Base-by-base conservation (phyloP, 2,888 invertebrate species). In the Atrina japonica region DNA sequence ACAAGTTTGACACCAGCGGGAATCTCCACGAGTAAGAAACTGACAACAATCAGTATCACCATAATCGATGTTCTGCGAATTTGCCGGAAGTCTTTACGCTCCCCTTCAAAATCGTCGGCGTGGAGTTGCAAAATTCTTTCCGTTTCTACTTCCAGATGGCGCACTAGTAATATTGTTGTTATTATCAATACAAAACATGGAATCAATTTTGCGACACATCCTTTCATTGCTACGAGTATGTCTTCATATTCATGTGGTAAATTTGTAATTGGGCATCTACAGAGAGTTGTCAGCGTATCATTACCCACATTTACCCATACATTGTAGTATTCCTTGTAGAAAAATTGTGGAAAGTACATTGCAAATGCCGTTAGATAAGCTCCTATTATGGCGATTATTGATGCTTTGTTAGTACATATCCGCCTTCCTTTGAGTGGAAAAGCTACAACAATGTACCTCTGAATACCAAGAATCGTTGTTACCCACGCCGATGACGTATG, bases 401-500 rank as follows among this genome's bases (percentile, higher is more conserved):
- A 60, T 18, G 2, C 30, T 41, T 41, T 55, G 0, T 47, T 18
- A 0, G 56, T 49, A 30, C 50, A 67, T 7, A 52, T 40, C 52
- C 50, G 63, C 55, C 50, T 70, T 56, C 49, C 61, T 25, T 14
- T 53, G 14, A 64, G 70, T 40, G 64, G 55, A 14, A 66, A n/a
- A 1, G 66, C 60, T 1, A 77, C 67, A 9, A 59, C 35, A 7
- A 73, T 50, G 29, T 67, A 70, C 9, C 79, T 56, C n/a, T 79
- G 79, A 16, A 79, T 45, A 3, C 75, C 79, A 1, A 79, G 64
- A 3, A 72, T 35, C 2, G 72, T 73, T n/a, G 79, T 79, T 16
- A 76, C 60, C 77, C 77, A 79, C 35, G 73, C 69, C 21, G 79
- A 79, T 25, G 71, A 69, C 5, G 74, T 75, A 58, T 77, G 75